Base-by-base conservation (phyloP, 2,113 vertebrate species). In the Melanotaenia duboulayi region DNA sequence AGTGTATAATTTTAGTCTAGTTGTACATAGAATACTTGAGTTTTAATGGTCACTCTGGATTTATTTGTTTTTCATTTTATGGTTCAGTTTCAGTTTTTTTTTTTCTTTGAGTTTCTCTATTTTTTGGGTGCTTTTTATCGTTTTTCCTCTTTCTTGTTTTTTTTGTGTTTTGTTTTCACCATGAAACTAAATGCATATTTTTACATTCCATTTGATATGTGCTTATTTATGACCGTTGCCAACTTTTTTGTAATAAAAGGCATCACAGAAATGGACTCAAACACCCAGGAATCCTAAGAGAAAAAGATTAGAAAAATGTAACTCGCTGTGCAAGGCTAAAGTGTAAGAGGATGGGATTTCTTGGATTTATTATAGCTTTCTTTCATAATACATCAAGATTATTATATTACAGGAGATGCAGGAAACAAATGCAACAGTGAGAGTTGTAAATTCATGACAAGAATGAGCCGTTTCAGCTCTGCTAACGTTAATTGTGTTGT, bases 311-410 rank as follows among this genome's bases (percentile, higher is more conserved):
- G 14, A 68, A 16, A 3, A 35, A 35, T 25, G 5, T 48, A 23
- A 46, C 42, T 17, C 39, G 3, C 39, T 4, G 12, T 42, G 3
- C 40, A 14, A 42, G 1, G 52, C 57, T 23, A 13, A 32, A 60
- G 55, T 23, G 28, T 22, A 35, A 14, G 28, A 7, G 17, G 17
- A 13, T 25, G 48, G 14, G 52, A 52, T 48, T 54, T 58, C 1
- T 40, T 7, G 25, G 54, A 65, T 82, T 79, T 76, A 76, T 71
- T 55, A 51, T 25, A 17, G 14, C 52, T 11, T 23, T 37, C 40
- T 77, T 28, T 62, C 56, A 50, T 23, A 51, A 56, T 46, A 4
- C n/a, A 70, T 66, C 39, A 51, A 54, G 66, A 59, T 66, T 70
- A 59, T 63, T 11, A 7, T 11, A 7, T 49, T 16, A 37, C 20